Evolutionary conservation across 2,888 invertebrate species (phyloP).

Genomic region (Ectropis crepuscularia): DNA sequence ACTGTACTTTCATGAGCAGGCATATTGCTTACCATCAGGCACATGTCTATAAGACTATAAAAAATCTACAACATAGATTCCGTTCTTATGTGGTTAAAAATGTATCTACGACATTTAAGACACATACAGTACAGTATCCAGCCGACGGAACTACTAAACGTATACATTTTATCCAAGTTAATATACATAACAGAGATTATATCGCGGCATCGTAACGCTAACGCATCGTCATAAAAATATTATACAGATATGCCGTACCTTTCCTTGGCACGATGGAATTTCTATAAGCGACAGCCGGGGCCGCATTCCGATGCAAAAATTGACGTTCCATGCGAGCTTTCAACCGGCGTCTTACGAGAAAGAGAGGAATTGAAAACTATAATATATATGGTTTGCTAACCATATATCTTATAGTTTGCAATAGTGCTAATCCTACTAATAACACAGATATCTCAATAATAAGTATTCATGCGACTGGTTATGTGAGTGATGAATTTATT

Average conservation of each 20-base stretch:
- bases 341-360: constrained; percentile 8
- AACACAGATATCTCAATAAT: no score
- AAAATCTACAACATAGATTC: no score
- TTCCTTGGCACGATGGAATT: constrained; percentile 45
- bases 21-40: no score
- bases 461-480: no score
- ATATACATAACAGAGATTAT: constrained; percentile 18
- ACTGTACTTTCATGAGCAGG: no score
- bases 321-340: constrained; percentile 46
- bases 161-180: constrained; percentile 8
- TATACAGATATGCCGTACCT: constrained; percentile 32
- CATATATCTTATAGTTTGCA: no score
- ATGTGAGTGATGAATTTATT: no score
- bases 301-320: constrained; percentile 57
- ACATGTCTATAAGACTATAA: no score
- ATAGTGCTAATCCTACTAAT: no score
- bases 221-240: constrained; percentile 34
- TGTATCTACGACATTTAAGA: no score
- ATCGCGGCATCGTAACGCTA: constrained; percentile 14
- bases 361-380: background rate
- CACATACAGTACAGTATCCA: no score
- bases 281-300: constrained; percentile 47
- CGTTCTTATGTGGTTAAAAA: no score
- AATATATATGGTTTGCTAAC: background rate
- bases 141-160: background rate